Percentiles rank a stretch among this genome's conserved stretches.
Conservation (phyloP, 2,113 vertebrate genomes). For the Piaya cayana region DNA sequence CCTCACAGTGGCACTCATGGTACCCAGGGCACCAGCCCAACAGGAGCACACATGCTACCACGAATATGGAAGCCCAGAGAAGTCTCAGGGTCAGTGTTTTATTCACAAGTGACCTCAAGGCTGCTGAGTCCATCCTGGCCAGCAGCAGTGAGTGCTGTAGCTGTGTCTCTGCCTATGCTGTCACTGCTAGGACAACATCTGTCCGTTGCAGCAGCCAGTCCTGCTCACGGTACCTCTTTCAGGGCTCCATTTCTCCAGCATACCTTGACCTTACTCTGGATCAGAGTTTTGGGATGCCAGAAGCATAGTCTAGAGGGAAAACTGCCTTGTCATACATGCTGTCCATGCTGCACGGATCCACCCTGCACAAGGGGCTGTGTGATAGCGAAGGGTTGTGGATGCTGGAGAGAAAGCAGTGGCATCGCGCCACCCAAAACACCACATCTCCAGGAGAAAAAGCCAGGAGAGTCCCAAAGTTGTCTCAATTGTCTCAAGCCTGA, state of each 20-base stretch:
- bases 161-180: accelerated
- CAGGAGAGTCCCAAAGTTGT: not conserved
- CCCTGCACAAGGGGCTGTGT: not conserved
- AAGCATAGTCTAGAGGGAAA: accelerated
- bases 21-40: not conserved
- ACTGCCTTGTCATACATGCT: not conserved
- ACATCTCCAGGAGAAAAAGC: not conserved
- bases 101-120: not conserved
- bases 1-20: not conserved
- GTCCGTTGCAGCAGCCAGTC: accelerated
- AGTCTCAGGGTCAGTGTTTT: accelerated
- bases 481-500: not conserved
- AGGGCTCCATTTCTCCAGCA: not conserved
- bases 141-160: not conserved
- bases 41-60: accelerated
- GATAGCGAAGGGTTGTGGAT: accelerated
- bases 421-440: accelerated
- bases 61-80: accelerated
- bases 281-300: not conserved
- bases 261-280: not conserved
- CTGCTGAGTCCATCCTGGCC: accelerated
- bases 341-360: accelerated
- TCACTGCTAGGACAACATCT: accelerated
- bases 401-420: not conserved
- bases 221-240: not conserved